Evolutionary conservation across 2,113 vertebrate genomes (phyloP).

Genomic region (Physeter macrocephalus): DNA sequence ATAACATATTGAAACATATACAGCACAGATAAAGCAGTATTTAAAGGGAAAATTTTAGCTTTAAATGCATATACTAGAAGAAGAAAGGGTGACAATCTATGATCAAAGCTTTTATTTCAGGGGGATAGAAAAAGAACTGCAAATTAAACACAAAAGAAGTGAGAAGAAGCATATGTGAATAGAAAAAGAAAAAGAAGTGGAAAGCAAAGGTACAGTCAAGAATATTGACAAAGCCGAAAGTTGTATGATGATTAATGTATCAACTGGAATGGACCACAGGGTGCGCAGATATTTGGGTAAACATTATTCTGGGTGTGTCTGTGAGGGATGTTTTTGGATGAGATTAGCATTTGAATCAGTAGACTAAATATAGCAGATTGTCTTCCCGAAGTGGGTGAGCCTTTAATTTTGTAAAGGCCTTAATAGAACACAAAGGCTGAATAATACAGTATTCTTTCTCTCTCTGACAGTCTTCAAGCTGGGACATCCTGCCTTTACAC

Average conservation of each 20-base stretch:
- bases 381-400: neutral
- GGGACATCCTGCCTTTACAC: neutral
- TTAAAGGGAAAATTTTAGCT: neutral
- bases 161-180: neutral
- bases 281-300: neutral
- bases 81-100: neutral
- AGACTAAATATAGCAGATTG: neutral
- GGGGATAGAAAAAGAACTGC: neutral
- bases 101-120: neutral
- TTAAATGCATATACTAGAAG: neutral
- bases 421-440: neutral
- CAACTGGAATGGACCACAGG: neutral
- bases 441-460: neutral
- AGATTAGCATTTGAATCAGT: neutral
- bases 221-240: neutral
- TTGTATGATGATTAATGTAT: neutral
- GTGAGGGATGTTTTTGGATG: neutral
- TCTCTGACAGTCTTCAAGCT: neutral
- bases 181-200: neutral
- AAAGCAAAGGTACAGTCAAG: neutral
- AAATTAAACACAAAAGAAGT: neutral
- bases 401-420: neutral
- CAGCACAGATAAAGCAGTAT: neutral
- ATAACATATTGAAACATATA: neutral
- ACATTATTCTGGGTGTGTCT: neutral